Evolutionary conservation across 2,888 invertebrate species (phyloP), one percentile per base, ranked within the genome.

Genomic region (Nomada fabriciana): DNA sequence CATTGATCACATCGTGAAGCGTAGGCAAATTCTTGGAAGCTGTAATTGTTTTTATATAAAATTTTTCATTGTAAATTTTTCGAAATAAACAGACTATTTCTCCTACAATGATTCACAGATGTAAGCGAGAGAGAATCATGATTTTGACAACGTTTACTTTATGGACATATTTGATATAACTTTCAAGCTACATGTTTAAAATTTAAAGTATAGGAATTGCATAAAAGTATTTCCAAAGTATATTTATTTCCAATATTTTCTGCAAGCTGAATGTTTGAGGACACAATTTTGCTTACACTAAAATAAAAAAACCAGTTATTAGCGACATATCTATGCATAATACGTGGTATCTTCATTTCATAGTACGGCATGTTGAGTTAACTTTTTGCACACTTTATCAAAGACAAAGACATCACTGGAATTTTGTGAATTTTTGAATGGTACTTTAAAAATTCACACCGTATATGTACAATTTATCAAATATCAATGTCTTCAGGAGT

Each of bases 1-100:
- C 47, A 23, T 73, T 42, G 72, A 55, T 55, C 20, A 61, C n/a
- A 59, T 47, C 52, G 50, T 18, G 68, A 57, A 80, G 29, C 53
- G 52, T 73, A 81, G 42, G 55, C 43, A 67, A 80, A 81, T 74
- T 74, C 69, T 65, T 82, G 9, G 63, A 64, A 74, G 29, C 15
- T 53, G 69, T 76, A 75, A 75, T 64, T 75, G 76, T 82, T 74
- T 81, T 81, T 81, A 73, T 81, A 81, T 80, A 64, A 59, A 79
- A 70, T 80, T 79, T 79, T 79, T 70, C 80, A 79, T 79, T 70
- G 68, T 59, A 82, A 70, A 71, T 57, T n/a, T 63, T 74, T 25
- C 63, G 15, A 69, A 77, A 73, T 72, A 73, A 80, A 73, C 59
- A 53, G 52, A 64, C 53, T 69, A 68, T 64, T 81, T 52, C 63